Base-by-base conservation (phyloP, 2,113 vertebrate genomes). In the Thermophis baileyi region DNA sequence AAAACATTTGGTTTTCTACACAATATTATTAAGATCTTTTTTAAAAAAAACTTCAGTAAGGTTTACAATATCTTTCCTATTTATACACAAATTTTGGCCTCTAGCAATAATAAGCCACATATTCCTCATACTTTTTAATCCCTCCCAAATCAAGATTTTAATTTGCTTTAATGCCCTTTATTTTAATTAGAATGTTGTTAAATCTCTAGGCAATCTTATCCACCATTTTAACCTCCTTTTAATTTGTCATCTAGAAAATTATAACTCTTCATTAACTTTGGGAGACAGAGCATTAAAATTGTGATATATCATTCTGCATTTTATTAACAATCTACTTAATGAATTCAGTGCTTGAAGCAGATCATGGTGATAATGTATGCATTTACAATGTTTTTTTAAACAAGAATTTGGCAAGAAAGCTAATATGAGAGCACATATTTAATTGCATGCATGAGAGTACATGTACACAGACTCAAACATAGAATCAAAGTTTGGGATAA, bases 231-330 rank as follows among this genome's bases (percentile, higher is more conserved):
- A 97, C 96, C 97, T 97, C 96, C 97, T 97, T 98, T 98, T 97
- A 98, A 97, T 97, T 98, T 97, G 97, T 97, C 96, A 89, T 97
- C 97, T 97, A 95, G 94, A 97, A 97, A 97, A 97, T 94, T 96
- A 85, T 96, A 98, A 97, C 96, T 97, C 97, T 97, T 97, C 97
- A 97, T 98, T 98, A 98, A 97, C 95, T 98, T 96, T 89, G 94
- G 96, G 96, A 97, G 97, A 97, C 95, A 94, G 51, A 91, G 96
- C 63, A 95, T 97, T 97, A 97, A 91, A 97, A 95, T 95, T 97
- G 95, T 95, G 96, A 97, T 97, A 93, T 92, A 97, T 97, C 95
- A 96, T 96, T 95, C 95, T 95, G 96, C 96, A 92, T 95, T 96
- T 96, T 97, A 98, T 97, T 97, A 98, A 97, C 93, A 96, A 97